Conservation (phyloP, 2,113 vertebrate genomes). For the Leucopsar rothschildi region DNA sequence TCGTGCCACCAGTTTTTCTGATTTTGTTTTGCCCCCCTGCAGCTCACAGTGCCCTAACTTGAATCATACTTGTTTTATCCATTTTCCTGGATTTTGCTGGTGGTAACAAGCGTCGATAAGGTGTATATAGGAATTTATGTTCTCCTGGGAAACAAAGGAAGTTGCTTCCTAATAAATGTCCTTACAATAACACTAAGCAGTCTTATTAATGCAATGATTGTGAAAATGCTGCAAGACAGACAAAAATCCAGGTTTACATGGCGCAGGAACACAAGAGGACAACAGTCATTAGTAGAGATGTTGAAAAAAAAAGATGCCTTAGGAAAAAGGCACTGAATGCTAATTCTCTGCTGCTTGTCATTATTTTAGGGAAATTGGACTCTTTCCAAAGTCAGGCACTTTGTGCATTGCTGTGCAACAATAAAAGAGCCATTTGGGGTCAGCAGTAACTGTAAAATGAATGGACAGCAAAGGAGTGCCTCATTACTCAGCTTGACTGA, state of each 20-base stretch:
- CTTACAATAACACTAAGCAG: background rate
- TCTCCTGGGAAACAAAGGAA: background rate
- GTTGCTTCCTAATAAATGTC: background rate
- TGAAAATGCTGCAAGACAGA: background rate
- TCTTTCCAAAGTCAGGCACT: slow-evolving; percentile 27
- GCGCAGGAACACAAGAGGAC: background rate
- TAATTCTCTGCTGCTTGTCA: slow-evolving; percentile 16
- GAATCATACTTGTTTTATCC: background rate
- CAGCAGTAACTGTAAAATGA: slow-evolving; percentile 39
- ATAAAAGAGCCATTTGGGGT: slow-evolving; percentile 40
- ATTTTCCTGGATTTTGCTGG: background rate
- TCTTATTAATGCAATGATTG: background rate
- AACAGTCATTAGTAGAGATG: background rate
- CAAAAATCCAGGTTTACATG: background rate
- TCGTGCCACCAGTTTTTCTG: background rate
- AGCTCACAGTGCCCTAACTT: background rate
- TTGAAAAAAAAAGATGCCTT: background rate
- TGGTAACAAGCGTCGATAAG: background rate
- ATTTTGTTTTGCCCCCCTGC: background rate
- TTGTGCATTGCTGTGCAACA: background rate
- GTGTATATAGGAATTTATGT: background rate
- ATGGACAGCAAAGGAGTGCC: slow-evolving; percentile 9
- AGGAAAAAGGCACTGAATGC: background rate
- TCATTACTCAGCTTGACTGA: slow-evolving; percentile 39
- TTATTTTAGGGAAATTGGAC: slow-evolving; percentile 35